Base-by-base conservation (phyloP, 2,113 vertebrate genomes). In the Agelaius tricolor region DNA sequence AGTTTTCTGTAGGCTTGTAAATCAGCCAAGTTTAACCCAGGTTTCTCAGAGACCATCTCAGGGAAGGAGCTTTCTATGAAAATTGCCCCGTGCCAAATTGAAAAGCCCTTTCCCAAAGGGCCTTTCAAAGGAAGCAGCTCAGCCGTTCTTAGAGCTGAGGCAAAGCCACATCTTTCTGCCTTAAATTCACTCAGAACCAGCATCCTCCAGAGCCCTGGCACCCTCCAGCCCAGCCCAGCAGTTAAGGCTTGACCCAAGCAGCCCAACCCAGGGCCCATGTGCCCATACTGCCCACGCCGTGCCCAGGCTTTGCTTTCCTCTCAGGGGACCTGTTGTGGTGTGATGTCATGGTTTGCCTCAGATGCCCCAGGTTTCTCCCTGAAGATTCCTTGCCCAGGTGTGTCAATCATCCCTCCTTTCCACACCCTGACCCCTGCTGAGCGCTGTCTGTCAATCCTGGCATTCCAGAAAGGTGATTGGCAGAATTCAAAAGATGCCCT, bases 11-110 rank as follows among this genome's bases (percentile, higher is more conserved):
- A 21, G 71, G 51, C 79, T 85, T 80, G 79, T 74, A 43, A 62
- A 59, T 51, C 7, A 0, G 67, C 92, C 88, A 85, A 13, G 37
- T 67, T 88, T 8, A 49, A 73, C 54, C 2, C 2, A 39, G 24
- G 44, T 47, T 91, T 85, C 92, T 71, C 87, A 69, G 75, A 69
- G 58, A 44, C 51, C 3, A 1, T 77, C 59, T 90, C 75, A 28
- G 83, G 88, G 79, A 93, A 93, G 54, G 63, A 0, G 1, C 83
- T 93, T 90, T 90, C 92, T 80, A 58, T 39, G 88, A 93, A 90
- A 80, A 69, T 8, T 72, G 33, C 90, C 94, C 94, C 82, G 2
- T 94, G 92, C 90, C 94, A 92, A 87, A 91, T 15, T 72, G 71
- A 76, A 84, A 81, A 54, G 33, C 61, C 61, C 52, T 91, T 93